These are phyloP conservation scores for Rousettus madagascariensis DNA, from an alignment of 2,797 vertebrate genomes.

Conservation along the genomic window DNA sequence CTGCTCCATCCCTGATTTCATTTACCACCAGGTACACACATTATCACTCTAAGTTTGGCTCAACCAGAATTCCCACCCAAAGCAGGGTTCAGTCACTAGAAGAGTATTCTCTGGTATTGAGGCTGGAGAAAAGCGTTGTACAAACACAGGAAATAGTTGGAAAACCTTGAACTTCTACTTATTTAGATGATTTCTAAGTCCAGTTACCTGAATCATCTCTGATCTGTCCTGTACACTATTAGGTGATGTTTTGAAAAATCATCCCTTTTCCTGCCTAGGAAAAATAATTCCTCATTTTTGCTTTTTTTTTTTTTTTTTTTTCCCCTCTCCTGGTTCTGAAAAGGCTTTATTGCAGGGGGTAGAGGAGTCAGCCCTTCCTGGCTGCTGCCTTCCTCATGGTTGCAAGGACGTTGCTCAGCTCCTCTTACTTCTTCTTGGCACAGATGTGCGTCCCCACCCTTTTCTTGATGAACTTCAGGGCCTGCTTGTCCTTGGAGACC, in stretches of 20 bases:
- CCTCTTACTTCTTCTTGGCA: conserved; percentile 98
- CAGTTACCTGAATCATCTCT: background rate
- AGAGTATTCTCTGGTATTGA: background rate
- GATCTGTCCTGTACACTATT: background rate
- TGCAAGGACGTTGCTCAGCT: conserved; percentile 96
- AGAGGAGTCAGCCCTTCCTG: conserved; percentile 93
- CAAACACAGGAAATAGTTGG: background rate
- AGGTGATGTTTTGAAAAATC: background rate
- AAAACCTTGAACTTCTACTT: background rate
- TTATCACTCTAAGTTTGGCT: background rate
- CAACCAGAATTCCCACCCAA: background rate
- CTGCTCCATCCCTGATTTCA: background rate
- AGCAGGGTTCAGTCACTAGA: background rate
- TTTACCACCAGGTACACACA: background rate
- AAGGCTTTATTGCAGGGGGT: conserved; percentile 75
- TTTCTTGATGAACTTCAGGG: conserved; percentile 99
- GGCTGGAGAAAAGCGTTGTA: background rate
- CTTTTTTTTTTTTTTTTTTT: no score
- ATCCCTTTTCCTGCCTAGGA: background rate
- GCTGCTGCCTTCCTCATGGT: conserved; percentile 98
- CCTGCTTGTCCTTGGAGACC: conserved; percentile 98
- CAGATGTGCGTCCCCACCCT: conserved; percentile 98
- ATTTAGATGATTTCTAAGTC: background rate
- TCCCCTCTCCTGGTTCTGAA: no score
- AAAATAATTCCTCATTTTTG: background rate